Conservation (phyloP, 2,888 invertebrate species). For the Cheilosia grossa region DNA sequence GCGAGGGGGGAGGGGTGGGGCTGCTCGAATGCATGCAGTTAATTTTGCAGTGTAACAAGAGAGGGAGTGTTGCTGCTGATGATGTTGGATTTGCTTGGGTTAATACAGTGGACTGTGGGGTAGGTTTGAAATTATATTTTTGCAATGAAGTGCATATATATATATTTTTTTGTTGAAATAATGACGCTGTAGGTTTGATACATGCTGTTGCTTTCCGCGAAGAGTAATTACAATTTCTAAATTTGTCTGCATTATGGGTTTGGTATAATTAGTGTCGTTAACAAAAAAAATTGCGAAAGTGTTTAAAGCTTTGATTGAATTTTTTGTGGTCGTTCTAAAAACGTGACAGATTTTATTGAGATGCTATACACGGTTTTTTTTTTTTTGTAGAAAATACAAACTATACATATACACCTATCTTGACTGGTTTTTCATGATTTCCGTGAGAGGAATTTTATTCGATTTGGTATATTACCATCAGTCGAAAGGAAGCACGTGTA, state of each 20-base stretch:
- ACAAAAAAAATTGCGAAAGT: constrained; percentile 12
- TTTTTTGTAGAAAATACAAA: not conserved
- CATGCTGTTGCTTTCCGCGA: not conserved
- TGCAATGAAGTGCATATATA: constrained; percentile 42
- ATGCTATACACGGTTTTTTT: constrained; percentile 23
- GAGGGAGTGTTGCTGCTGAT: constrained; percentile 29
- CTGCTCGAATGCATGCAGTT: constrained; percentile 42
- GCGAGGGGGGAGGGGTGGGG: constrained; percentile 10
- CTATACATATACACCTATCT: not conserved
- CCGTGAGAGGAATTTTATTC: constrained; percentile 37
- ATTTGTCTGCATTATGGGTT: constrained; percentile 53
- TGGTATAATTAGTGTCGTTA: constrained; percentile 36
- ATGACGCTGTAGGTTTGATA: constrained; percentile 12
- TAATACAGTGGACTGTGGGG: constrained; percentile 63
- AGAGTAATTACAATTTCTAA: constrained; percentile 68
- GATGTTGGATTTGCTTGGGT: constrained; percentile 54
- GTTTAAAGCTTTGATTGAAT: constrained; percentile 24
- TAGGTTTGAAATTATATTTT: constrained; percentile 59
- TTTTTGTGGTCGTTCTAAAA: not conserved
- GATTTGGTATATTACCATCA: no score
- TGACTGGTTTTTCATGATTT: constrained; percentile 36
- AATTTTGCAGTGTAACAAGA: constrained; percentile 40
- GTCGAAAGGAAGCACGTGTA: no score
- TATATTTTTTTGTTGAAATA: constrained; percentile 26
- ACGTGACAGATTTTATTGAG: constrained; percentile 11